Base-by-base conservation (phyloP, 2,888 invertebrate species). In the Margaritifera margaritifera region DNA sequence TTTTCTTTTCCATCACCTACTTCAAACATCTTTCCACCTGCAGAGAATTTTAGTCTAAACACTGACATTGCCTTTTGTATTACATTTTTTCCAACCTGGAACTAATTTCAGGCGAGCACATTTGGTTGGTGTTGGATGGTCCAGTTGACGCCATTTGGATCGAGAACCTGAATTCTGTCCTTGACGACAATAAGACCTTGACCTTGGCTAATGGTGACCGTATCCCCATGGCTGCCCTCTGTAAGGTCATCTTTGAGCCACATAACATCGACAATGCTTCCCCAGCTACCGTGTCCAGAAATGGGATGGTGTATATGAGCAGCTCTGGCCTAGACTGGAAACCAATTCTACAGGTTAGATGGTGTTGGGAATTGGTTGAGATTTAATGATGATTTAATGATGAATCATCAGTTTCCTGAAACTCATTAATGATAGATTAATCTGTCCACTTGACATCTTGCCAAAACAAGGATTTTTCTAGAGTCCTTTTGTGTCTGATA, bases 251-350 rank as follows among this genome's bases (percentile, higher is more conserved):
- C 80, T 98, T 98, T 88, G 98, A 98, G 88, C 97, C 98, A 0
- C 96, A 98, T 89, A 98, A 98, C 88, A 97, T 98, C 74, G 98
- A 98, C 88, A 98, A 98, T 87, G 98, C 98, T 0, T 97, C 97
- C 18, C 98, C 98, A 2, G 98, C 98, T 1, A 98, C 98, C 0
- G 98, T 98, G 0, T 98, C 97, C 0, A 92, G 96, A 72, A 96
- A 96, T 87, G 96, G 96, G 57, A 90, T 90, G 90, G 90, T 90
- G 6, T 98, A 97, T 88, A 98, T 98, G 98, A 97, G 97, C 84
- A 96, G 97, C 0, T 98, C 98, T 0, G 98, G 97, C 0, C 91
- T 98, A 62, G 95, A 95, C 87, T 98, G 97, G 95, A 93, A 93
- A 83, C 98, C 98, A 86, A 95, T 98, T 66, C 92, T 97, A 87